A percentile compares a stretch with the other conserved stretches of the same genome.
phyloP scores from a whole-genome alignment of 2,113 vertebrate genomes.

The Tenebrosternarchus preto region DNA sequence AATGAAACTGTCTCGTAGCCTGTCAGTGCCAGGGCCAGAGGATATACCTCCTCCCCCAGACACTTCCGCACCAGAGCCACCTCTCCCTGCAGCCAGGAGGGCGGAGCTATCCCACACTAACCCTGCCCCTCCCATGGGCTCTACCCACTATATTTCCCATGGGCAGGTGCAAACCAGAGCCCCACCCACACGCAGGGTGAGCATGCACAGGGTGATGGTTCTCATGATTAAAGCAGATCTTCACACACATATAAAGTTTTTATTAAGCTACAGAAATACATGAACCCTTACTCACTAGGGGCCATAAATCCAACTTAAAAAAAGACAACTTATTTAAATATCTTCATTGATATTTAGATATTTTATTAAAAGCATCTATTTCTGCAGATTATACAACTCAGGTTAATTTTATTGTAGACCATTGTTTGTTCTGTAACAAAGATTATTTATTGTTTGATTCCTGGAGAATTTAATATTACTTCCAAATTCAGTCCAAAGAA shows the following conservation, averaged over 20 bases:
- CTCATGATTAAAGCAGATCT: too few relatives aligned
- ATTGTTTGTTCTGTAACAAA: too few relatives aligned
- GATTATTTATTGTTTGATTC: neutral
- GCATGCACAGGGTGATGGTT: neutral
- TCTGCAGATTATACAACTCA: neutral
- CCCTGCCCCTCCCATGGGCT: conserved; percentile 64
- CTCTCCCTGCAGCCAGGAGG: conserved; percentile 76
- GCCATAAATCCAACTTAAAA: too few relatives aligned
- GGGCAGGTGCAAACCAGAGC: conserved; percentile 62
- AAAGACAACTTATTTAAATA: too few relatives aligned
- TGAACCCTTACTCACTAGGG: too few relatives aligned
- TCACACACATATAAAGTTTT: too few relatives aligned
- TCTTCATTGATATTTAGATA: too few relatives aligned
- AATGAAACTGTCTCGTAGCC: conserved; percentile 88
- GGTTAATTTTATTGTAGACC: too few relatives aligned
- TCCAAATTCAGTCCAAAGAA: too few relatives aligned
- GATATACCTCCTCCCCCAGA: conserved; percentile 90
- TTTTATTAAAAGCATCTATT: too few relatives aligned
- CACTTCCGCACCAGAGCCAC: conserved; percentile 86
- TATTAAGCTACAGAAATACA: too few relatives aligned
- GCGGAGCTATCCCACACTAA: conserved; percentile 65
- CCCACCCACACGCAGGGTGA: conserved; percentile 47
- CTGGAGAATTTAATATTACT: too few relatives aligned
- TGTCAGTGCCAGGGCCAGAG: conserved; percentile 88
- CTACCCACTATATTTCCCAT: conserved; percentile 68